phyloP scores from a whole-genome alignment of 2,113 vertebrate genomes.

The Phycodurus eques region DNA sequence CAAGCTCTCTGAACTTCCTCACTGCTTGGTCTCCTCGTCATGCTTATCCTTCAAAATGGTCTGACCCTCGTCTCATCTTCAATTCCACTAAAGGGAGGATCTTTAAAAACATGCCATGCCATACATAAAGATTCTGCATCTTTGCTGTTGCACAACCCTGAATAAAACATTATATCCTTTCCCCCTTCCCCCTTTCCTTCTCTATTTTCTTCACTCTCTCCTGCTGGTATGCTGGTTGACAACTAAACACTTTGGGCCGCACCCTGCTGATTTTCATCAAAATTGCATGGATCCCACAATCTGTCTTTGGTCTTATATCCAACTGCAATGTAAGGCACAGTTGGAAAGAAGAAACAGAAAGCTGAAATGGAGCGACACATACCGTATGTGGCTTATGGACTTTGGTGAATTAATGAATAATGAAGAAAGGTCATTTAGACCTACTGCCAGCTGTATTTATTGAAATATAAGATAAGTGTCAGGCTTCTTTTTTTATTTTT shows the following conservation, averaged over 20 bases:
- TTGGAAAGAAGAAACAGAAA: background rate
- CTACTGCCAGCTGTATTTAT: background rate
- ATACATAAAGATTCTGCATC: background rate
- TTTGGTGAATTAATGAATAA: background rate
- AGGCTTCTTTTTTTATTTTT: background rate
- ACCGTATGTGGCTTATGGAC: background rate
- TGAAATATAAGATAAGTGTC: background rate
- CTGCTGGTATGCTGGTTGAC: conserved; percentile 52
- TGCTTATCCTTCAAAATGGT: conserved; percentile 8
- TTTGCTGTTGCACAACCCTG: conserved; percentile 18
- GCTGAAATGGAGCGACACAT: background rate
- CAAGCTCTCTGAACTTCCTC: background rate
- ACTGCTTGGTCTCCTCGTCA: background rate
- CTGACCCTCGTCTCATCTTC: conserved; percentile 5
- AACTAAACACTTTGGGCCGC: conserved; percentile 57
- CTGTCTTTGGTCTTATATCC: conserved; percentile 32
- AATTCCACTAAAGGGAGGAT: conserved; percentile 9
- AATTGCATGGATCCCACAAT: conserved; percentile 54
- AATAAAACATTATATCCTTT: conserved; percentile 47
- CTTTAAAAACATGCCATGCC: conserved; percentile 10
- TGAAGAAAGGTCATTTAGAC: background rate
- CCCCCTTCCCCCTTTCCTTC: conserved; percentile 24
- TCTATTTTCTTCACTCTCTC: conserved; percentile 38
- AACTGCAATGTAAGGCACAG: conserved; percentile 24
- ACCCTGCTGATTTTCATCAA: conserved; percentile 62